phyloP scores from a whole-genome alignment of 2,113 vertebrate genomes.

The Rutilus rutilus region DNA sequence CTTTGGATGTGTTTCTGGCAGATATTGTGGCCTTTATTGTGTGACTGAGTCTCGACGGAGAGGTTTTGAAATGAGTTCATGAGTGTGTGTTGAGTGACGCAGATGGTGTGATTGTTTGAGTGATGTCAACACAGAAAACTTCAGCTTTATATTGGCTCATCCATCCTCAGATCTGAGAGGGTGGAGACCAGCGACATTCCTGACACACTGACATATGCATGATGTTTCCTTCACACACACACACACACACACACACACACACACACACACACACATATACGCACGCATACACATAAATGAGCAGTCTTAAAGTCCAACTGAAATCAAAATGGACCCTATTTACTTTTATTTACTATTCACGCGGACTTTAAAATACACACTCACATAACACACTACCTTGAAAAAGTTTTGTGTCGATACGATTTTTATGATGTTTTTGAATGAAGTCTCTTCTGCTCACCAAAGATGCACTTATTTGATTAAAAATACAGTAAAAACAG shows the following conservation, averaged over 20 bases:
- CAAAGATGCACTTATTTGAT: background rate
- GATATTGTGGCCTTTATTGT: background rate
- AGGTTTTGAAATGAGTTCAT: background rate
- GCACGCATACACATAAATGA: background rate
- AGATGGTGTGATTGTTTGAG: slow-evolving; percentile 1
- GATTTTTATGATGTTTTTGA: no score
- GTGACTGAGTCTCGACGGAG: background rate
- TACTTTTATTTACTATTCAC: no score
- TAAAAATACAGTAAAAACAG: background rate
- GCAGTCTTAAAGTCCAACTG: no score
- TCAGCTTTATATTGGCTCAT: background rate
- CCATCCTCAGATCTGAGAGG: slow-evolving; percentile 22
- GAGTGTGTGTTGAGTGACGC: slow-evolving; percentile 6
- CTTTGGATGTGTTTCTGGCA: background rate
- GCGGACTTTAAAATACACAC: background rate
- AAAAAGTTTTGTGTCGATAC: no score
- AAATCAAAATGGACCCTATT: no score
- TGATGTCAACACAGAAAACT: slow-evolving; percentile 26
- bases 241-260: slow-evolving; percentile 17
- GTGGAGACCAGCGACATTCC: slow-evolving; percentile 48
- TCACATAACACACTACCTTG: background rate
- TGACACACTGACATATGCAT: background rate
- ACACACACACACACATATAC: background rate
- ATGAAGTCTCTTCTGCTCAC: no score
- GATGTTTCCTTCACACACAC: slow-evolving; percentile 16